A percentile compares a stretch with the other conserved stretches of the same genome.
Conservation (phyloP, 2,888 invertebrate genomes). For the Clitarchus hookeri region DNA sequence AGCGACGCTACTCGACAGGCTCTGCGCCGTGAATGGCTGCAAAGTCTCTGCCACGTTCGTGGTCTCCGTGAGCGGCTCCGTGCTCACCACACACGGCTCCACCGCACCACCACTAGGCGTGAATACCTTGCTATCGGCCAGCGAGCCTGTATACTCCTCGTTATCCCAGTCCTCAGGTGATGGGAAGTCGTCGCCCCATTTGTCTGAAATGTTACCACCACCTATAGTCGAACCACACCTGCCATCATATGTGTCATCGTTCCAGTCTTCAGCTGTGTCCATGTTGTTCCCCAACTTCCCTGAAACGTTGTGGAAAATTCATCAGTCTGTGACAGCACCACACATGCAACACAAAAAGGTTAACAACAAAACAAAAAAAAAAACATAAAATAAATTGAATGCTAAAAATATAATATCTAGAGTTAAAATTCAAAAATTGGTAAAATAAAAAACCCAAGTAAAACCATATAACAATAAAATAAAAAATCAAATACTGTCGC, state of each 20-base stretch:
- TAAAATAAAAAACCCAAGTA: too few species aligned
- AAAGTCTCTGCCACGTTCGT: slow-evolving; percentile 36
- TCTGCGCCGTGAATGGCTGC: slow-evolving; percentile 39
- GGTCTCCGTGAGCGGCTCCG: slow-evolving; percentile 37
- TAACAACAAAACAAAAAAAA: background rate
- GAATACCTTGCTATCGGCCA: slow-evolving; percentile 93
- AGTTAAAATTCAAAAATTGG: too few species aligned
- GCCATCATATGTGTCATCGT: background rate
- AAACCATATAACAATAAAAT: too few species aligned
- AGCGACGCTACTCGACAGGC: slow-evolving; percentile 43
- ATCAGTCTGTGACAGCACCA: background rate
- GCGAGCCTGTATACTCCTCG: slow-evolving; percentile 93
- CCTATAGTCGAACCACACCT: slow-evolving; percentile 15
- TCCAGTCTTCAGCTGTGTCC: slow-evolving; percentile 5
- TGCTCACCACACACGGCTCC: slow-evolving; percentile 35
- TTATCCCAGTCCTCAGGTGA: slow-evolving; percentile 81
- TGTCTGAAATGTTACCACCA: slow-evolving; percentile 46
- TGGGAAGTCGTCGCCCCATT: slow-evolving; percentile 60
- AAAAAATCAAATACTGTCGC: too few species aligned
- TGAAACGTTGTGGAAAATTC: background rate
- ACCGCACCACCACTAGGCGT: slow-evolving; percentile 65
- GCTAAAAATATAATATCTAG: too few species aligned
- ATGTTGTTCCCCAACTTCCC: slow-evolving; percentile 19
- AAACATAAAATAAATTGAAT: too few species aligned
- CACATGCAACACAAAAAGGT: background rate